Percentiles rank a stretch among this genome's conserved stretches.
Evolutionary conservation across 2,888 invertebrate genomes (phyloP).

Genomic region (Drosophila algonquin): DNA sequence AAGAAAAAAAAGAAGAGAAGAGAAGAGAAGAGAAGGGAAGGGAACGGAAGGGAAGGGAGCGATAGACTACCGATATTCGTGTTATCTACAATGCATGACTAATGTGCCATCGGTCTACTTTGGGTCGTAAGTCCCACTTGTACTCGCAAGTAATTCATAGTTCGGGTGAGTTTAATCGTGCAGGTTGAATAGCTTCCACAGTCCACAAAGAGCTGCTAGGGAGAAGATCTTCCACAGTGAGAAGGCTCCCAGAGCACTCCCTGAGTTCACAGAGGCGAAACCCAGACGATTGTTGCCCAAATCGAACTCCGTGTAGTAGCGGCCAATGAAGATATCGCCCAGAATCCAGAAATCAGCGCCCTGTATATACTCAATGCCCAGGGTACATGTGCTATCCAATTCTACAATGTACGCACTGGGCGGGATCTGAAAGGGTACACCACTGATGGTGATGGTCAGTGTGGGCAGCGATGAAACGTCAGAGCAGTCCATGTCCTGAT

Average conservation of each 20-base stretch:
- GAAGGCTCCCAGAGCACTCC: not conserved
- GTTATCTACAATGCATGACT: not conserved
- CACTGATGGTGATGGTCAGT: slow-evolving; percentile 90
- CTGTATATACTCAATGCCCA: slow-evolving; percentile 92
- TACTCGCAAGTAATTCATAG: not conserved
- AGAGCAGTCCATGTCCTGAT: slow-evolving; percentile 88
- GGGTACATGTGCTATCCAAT: slow-evolving; percentile 74
- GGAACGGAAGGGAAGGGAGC: not conserved
- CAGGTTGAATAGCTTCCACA: not conserved
- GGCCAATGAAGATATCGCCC: slow-evolving; percentile 97
- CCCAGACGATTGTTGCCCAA: slow-evolving; percentile 92
- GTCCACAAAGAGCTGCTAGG: not conserved
- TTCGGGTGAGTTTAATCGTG: not conserved
- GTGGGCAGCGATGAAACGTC: slow-evolving; percentile 90
- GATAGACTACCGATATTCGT: not conserved
- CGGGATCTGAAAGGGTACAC: slow-evolving; percentile 89
- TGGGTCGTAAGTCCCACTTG: not conserved
- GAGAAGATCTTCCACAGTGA: not conserved
- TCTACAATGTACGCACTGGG: slow-evolving; percentile 90
- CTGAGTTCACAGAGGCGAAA: slow-evolving; percentile 87
- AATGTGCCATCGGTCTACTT: not conserved
- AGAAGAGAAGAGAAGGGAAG: not conserved
- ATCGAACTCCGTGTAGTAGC: slow-evolving; percentile 97
- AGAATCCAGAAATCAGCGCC: slow-evolving; percentile 93
- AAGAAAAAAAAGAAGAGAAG: not conserved